phyloP scores from a whole-genome alignment of 2,888 invertebrate species.

The Neoaliturus tenellus region DNA sequence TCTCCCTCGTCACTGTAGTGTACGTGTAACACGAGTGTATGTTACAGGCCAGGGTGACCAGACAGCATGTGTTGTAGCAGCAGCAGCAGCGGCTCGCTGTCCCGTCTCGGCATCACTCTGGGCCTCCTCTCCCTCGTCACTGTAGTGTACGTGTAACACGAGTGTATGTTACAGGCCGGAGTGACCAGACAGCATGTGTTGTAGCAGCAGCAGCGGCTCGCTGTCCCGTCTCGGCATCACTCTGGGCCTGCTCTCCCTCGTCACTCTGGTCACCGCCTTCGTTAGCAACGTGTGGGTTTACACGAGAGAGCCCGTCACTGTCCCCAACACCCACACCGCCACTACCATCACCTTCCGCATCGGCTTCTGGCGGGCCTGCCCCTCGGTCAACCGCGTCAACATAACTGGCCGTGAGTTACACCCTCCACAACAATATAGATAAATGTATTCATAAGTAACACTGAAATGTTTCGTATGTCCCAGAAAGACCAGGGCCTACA shows the following conservation, averaged over 20 bases:
- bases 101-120: constrained; percentile 73
- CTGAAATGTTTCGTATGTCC: too few relatives aligned
- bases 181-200: constrained; percentile 38
- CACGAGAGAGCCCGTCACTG: constrained; percentile 73
- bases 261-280: constrained; percentile 73
- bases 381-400: constrained; percentile 73
- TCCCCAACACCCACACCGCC: constrained; percentile 72
- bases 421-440: too few relatives aligned
- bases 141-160: constrained; percentile 72
- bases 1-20: constrained; percentile 71
- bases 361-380: constrained; percentile 75
- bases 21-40: background rate
- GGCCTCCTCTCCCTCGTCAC: constrained; percentile 73
- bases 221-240: constrained; percentile 73
- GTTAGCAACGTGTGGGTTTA: constrained; percentile 74
- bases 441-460: too few relatives aligned
- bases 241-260: constrained; percentile 73
- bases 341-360: constrained; percentile 74
- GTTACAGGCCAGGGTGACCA: background rate
- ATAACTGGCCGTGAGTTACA: constrained; percentile 72
- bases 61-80: constrained; percentile 47
- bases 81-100: constrained; percentile 62
- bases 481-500: too few relatives aligned
- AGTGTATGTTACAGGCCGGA: background rate
- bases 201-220: constrained; percentile 50